phyloP scores from a whole-genome alignment of 2,888 invertebrate genomes.

The Metellina segmentata region DNA sequence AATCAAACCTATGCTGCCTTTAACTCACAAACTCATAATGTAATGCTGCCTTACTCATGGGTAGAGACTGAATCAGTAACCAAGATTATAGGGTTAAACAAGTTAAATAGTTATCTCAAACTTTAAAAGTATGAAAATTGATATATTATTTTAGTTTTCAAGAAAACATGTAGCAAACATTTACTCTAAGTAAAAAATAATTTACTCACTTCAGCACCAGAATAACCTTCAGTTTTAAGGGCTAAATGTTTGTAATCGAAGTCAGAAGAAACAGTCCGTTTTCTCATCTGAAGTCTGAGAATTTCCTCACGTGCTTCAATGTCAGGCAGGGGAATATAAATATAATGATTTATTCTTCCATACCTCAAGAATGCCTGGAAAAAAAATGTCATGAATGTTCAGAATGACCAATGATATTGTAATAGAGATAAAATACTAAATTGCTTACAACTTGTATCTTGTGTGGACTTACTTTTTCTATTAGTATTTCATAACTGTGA shows the following conservation, averaged over 20 bases:
- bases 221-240: constrained; percentile 88
- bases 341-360: constrained; percentile 69
- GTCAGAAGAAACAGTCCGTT: constrained; percentile 87
- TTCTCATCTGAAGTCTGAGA: constrained; percentile 87
- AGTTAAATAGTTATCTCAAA: background rate
- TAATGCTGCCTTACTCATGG: background rate
- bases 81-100: background rate
- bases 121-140: background rate
- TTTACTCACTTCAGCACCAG: constrained; percentile 89
- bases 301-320: constrained; percentile 89
- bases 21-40: background rate
- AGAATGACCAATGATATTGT: background rate
- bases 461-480: no score
- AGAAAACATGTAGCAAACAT: background rate
- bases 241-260: constrained; percentile 87
- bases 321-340: constrained; percentile 88
- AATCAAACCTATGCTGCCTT: no score
- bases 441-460: no score
- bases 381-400: background rate
- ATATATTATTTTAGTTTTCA: background rate
- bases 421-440: no score
- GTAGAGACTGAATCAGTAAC: background rate
- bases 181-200: background rate
- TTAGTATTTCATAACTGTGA: no score
- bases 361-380: constrained; percentile 67